Evolutionary conservation across 37 sponge, comb jelly and placozoan species (phyloP).

Genomic region (Mnemiopsis leidyi): DNA sequence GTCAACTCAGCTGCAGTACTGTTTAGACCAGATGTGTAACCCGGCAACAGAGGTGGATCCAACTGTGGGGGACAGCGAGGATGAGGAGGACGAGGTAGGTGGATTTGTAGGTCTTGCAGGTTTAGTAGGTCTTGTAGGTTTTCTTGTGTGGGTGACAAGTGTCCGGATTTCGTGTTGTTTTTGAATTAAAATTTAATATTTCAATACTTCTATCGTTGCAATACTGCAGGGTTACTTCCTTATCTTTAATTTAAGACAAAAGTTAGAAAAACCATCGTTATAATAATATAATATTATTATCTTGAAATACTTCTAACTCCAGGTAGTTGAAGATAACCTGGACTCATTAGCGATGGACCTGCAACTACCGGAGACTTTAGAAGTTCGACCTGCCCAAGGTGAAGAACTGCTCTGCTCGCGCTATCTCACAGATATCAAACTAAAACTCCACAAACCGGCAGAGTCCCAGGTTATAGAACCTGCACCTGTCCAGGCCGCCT

Average conservation of each 20-base stretch:
- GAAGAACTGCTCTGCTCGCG: slow-evolving; percentile 57
- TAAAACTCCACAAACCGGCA: neutral
- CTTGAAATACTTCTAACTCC: no score
- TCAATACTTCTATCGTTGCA: no score
- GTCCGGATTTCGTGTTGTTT: no score
- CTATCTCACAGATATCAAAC: slow-evolving; percentile 50
- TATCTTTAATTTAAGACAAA: no score
- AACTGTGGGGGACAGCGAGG: slow-evolving; percentile 37
- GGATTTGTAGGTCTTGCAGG: no score
- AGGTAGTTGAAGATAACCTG: slow-evolving; percentile 44
- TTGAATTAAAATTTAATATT: no score
- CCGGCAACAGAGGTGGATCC: neutral
- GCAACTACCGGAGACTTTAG: slow-evolving; percentile 24
- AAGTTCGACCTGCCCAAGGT: neutral
- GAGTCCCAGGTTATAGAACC: neutral
- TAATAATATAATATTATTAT: no score
- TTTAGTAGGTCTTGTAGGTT: no score
- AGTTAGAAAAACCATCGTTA: no score
- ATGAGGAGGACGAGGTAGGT: slow-evolving; percentile 51
- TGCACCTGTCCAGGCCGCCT: neutral
- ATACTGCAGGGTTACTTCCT: no score
- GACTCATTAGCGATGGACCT: slow-evolving; percentile 56
- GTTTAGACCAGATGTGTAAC: slow-evolving; percentile 21
- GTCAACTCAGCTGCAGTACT: neutral
- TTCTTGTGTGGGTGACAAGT: no score